Conservation (phyloP, 2,113 vertebrate species). For the Nerophis lumbriciformis region DNA sequence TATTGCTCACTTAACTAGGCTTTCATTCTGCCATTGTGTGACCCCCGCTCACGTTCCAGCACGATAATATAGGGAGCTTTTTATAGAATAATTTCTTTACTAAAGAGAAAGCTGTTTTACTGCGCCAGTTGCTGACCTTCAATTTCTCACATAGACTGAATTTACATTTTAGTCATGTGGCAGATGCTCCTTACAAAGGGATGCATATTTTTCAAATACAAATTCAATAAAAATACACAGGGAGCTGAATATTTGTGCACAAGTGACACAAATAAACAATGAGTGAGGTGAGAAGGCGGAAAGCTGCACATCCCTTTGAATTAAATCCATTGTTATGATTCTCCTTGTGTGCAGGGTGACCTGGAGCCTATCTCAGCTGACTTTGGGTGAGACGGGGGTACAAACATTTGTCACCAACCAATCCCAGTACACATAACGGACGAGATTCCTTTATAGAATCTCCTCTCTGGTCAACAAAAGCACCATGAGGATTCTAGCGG, state of each 20-base stretch:
- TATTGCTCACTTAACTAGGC: slow-evolving; percentile 68
- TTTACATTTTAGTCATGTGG: slow-evolving; percentile 71
- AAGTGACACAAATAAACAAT: no score
- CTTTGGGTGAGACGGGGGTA: no score
- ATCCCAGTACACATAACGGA: no score
- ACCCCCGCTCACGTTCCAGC: slow-evolving; percentile 57
- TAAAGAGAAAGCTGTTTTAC: slow-evolving; percentile 68
- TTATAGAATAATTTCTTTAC: slow-evolving; percentile 72
- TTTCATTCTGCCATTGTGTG: slow-evolving; percentile 66
- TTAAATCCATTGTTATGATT: slow-evolving; percentile 14
- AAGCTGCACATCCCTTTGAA: slow-evolving; percentile 17
- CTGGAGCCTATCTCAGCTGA: no score
- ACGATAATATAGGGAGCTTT: slow-evolving; percentile 67
- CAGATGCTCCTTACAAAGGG: slow-evolving; percentile 64
- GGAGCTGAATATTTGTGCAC: slow-evolving; percentile 19
- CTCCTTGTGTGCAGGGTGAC: no score
- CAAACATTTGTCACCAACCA: no score
- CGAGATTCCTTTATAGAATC: no score
- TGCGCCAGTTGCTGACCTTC: slow-evolving; percentile 59
- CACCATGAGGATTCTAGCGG: no score
- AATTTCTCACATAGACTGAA: slow-evolving; percentile 62
- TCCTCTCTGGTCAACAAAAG: no score
- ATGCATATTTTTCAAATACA: slow-evolving; percentile 41
- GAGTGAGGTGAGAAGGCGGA: slow-evolving; percentile 24
- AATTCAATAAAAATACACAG: slow-evolving; percentile 43